Conservation (phyloP, 2,888 invertebrate genomes). For the Leucophenga montana region DNA sequence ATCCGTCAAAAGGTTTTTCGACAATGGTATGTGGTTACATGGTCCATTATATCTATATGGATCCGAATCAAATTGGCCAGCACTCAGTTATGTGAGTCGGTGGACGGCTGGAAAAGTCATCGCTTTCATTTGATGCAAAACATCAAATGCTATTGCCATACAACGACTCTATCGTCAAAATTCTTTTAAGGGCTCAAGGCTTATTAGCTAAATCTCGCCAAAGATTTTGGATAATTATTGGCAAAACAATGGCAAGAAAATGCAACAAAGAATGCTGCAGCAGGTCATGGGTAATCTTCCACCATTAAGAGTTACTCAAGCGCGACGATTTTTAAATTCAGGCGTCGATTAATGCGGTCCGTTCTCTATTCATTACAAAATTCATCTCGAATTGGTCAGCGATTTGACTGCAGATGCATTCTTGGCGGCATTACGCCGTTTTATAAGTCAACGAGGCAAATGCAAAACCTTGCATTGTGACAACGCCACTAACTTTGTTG, state of each 20-base stretch:
- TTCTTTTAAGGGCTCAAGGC: conserved; percentile 28
- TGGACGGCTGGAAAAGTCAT: conserved; percentile 45
- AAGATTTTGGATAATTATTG: conserved; percentile 48
- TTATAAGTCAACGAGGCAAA: conserved; percentile 22
- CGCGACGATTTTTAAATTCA: conserved; percentile 17
- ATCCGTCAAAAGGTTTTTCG: conserved; percentile 45
- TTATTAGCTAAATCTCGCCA: conserved; percentile 35
- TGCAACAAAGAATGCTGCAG: conserved; percentile 30
- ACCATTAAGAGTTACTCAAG: background rate
- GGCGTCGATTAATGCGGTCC: conserved; percentile 28
- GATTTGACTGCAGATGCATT: no score
- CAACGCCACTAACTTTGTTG: background rate
- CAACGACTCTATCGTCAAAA: conserved; percentile 29
- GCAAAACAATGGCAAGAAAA: conserved; percentile 35
- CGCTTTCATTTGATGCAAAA: conserved; percentile 41
- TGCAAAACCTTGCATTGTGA: conserved; percentile 20
- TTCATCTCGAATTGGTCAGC: conserved; percentile 19
- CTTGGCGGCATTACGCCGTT: conserved; percentile 13
- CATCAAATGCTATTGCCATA: conserved; percentile 53
- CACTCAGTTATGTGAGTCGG: conserved; percentile 53
- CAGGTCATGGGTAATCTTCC: no score
- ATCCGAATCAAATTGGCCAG: background rate
- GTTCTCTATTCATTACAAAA: conserved; percentile 14
- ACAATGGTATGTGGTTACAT: conserved; percentile 39
- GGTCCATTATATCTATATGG: no score